Evolutionary conservation across 1,140 invertebrate genomes (phyloP).

Genomic region (Drosophila repleta): DNA sequence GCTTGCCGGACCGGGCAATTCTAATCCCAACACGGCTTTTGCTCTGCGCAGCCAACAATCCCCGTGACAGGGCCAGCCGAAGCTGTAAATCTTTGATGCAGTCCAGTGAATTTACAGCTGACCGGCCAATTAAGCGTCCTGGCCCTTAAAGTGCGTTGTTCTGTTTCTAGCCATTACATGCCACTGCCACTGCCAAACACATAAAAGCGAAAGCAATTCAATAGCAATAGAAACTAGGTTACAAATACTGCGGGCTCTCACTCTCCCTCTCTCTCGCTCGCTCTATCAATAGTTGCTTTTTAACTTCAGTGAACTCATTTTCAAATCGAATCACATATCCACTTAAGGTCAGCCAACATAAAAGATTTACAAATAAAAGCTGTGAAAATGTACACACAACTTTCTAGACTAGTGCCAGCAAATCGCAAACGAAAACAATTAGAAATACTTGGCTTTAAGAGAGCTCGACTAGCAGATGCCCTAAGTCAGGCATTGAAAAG

Average conservation of each 20-base stretch:
- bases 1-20: constrained; percentile 1
- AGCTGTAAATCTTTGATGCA: constrained; percentile 54
- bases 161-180: constrained; percentile 24
- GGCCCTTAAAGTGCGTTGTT: constrained; percentile 40
- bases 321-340: constrained; percentile 14
- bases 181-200: constrained; percentile 1
- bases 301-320: not conserved
- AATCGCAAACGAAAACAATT: too few relatives aligned
- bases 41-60: constrained; percentile 1
- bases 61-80: not conserved
- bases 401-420: too few relatives aligned
- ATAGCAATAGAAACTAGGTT: constrained; percentile 26
- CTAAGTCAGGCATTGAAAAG: not conserved
- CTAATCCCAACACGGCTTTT: constrained; percentile 14
- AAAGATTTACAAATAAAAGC: not conserved
- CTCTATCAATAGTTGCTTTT: not conserved
- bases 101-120: constrained; percentile 52
- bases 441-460: too few relatives aligned
- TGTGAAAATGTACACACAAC: not conserved
- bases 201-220: constrained; percentile 44
- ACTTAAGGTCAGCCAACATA: constrained; percentile 1
- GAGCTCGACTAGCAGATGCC: not conserved
- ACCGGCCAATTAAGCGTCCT: constrained; percentile 43
- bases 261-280: too few relatives aligned
- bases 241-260: not conserved